Base-by-base conservation (phyloP, 2,888 invertebrate species). In the Tuberolachnus salignus region DNA sequence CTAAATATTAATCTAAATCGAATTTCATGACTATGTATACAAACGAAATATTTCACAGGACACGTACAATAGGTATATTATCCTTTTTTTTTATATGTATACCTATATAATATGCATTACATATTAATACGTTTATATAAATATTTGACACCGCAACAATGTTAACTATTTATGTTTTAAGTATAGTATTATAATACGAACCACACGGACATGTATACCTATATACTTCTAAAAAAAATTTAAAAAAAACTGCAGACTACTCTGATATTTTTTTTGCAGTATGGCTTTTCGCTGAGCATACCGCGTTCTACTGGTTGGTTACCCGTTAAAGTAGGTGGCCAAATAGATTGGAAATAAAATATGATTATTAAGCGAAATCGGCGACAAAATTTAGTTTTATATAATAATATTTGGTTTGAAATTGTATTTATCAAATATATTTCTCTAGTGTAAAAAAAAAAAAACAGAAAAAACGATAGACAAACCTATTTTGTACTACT, bases 281-380 rank as follows among this genome's bases (percentile, higher is more conserved):
- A 53, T 23, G 44, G 10, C 26, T 55, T 53, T 64, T 63, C 26
- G 73, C 73, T 73, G 73, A 73, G 49, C 64, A 53, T 11, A 63
- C 63, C n/a, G 42, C 51, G 61, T 42, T 34, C 34, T n/a, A n/a
- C n/a, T n/a, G n/a, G n/a, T n/a, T n/a, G n/a, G 11, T 34, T 11
- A 49, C 26, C 1, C 1, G 4, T 21, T 61, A 16, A 74, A 74
- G 74, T 74, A 74, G 74, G 74, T 64, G 74, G 64, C 19, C 53
- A 44, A 44, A 53, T n/a, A 13, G 44, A 64, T 13, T 13, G 23
- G 23, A 71, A 71, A 57, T 26, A 59, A 71, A 57, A 74, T 3
- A 73, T 44, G n/a, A 53, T 19, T 59, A 64, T n/a, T 16, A 21
- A 51, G 53, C 64, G 9, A 53, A 44, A 53, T 73, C 51, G 51